These are phyloP conservation scores for Odontamblyopus lacepedii DNA, from an alignment of 2,797 vertebrate species.

Conservation along the genomic window DNA sequence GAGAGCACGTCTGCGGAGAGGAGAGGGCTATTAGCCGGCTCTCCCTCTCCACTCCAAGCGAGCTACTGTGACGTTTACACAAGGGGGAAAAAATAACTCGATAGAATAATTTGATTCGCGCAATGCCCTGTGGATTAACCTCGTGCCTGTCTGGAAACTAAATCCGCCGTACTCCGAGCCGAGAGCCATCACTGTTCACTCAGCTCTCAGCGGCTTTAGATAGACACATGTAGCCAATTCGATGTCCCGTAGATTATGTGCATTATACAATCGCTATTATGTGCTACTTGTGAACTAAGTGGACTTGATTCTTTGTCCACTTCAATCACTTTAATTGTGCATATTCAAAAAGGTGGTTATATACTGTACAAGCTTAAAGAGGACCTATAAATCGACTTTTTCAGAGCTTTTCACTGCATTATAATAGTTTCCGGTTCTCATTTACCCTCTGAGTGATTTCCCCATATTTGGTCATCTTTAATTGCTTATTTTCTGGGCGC, in stretches of 20 bases:
- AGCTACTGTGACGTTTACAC: conserved; percentile 10
- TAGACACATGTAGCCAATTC: neutral
- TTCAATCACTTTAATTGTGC: conserved; percentile 1
- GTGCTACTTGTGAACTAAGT: neutral
- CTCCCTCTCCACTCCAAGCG: conserved; percentile 25
- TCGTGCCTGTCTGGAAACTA: conserved; percentile 23
- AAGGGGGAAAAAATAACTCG: conserved; percentile 21
- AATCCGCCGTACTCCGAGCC: conserved; percentile 25
- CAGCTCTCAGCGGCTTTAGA: conserved; percentile 23
- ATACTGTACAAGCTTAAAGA: neutral
- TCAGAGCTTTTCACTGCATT: too few relatives aligned
- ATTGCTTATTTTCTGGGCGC: too few relatives aligned
- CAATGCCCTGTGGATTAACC: conserved; percentile 38
- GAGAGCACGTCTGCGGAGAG: neutral
- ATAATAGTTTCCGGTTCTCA: too few relatives aligned
- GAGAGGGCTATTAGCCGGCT: conserved; percentile 3
- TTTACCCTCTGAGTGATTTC: too few relatives aligned
- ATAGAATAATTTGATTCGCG: conserved; percentile 40
- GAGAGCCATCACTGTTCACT: conserved; percentile 25
- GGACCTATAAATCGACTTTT: too few relatives aligned
- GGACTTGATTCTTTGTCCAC: neutral
- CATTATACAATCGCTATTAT: neutral
- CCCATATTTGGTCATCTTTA: too few relatives aligned
- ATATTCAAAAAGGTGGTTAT: neutral
- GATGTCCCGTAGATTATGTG: neutral